Percentiles rank a stretch among this genome's conserved stretches.
Evolutionary conservation across 2,888 invertebrate genomes (phyloP).

Genomic region (Rotaria macrura): DNA sequence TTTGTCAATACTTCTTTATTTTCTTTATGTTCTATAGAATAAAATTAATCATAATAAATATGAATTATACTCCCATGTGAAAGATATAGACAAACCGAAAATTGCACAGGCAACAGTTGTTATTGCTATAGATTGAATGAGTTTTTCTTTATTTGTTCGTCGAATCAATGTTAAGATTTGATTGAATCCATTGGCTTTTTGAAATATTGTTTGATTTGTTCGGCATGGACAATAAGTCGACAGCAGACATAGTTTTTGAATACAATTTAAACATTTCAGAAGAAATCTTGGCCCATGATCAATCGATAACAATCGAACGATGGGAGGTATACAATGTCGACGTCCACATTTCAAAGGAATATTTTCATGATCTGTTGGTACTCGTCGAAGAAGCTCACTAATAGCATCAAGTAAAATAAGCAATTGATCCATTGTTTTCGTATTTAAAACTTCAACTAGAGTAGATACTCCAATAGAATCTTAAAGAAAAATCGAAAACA

Average conservation of each 20-base stretch:
- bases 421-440: neutral
- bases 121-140: neutral
- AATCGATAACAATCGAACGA: neutral
- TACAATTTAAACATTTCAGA: neutral
- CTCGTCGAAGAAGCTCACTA: neutral
- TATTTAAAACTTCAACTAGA: neutral
- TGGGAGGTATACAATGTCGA: neutral
- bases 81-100: neutral
- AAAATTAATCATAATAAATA: neutral
- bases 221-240: neutral
- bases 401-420: neutral
- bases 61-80: neutral
- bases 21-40: neutral
- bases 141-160: neutral
- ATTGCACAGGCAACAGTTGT: neutral
- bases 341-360: neutral
- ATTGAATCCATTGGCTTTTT: neutral
- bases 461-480: neutral
- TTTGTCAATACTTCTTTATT: constrained; percentile 12
- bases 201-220: constrained; percentile 2
- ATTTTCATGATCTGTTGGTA: neutral
- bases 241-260: neutral
- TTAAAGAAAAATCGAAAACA: too few species aligned
- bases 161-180: neutral
- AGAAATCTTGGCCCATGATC: neutral